Conservation (phyloP, 92 coral and sea anemone genomes). For the Bergia puertoricense region DNA sequence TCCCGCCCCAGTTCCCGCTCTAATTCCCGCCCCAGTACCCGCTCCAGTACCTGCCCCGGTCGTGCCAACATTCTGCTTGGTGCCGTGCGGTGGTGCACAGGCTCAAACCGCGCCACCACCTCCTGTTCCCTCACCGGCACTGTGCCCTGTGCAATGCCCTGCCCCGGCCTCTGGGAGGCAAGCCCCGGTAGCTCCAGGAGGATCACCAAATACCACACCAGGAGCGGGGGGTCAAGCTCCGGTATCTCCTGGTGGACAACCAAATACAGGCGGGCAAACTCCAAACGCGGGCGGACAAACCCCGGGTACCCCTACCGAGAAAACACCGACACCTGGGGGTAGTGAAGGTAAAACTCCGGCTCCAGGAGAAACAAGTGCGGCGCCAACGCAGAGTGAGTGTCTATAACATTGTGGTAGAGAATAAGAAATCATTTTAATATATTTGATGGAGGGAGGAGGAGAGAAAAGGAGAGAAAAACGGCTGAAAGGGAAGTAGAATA, state of each 20-base stretch:
- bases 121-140: constrained; percentile 10
- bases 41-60: constrained; percentile 12
- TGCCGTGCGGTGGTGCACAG: constrained; percentile 10
- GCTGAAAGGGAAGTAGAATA: too few species aligned
- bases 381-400: constrained; percentile 10
- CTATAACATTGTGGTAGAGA: not conserved
- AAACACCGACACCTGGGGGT: constrained; percentile 32
- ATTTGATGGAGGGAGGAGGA: too few species aligned
- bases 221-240: constrained; percentile 33
- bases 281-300: constrained; percentile 21
- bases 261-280: constrained; percentile 35
- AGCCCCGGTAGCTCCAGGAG: constrained; percentile 48
- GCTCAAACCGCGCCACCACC: not conserved
- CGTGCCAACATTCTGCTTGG: constrained; percentile 41
- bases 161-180: constrained; percentile 37
- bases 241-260: constrained; percentile 17
- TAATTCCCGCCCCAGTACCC: not conserved
- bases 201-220: constrained; percentile 35
- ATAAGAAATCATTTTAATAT: too few species aligned
- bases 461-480: too few species aligned
- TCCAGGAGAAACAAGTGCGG: constrained; percentile 16
- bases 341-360: constrained; percentile 11
- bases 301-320: constrained; percentile 3
- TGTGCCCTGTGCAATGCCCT: constrained; percentile 33
- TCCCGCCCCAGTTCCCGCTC: not conserved